Base-by-base conservation (phyloP, 2,888 invertebrate species). In the Lithophane semibrunnea region DNA sequence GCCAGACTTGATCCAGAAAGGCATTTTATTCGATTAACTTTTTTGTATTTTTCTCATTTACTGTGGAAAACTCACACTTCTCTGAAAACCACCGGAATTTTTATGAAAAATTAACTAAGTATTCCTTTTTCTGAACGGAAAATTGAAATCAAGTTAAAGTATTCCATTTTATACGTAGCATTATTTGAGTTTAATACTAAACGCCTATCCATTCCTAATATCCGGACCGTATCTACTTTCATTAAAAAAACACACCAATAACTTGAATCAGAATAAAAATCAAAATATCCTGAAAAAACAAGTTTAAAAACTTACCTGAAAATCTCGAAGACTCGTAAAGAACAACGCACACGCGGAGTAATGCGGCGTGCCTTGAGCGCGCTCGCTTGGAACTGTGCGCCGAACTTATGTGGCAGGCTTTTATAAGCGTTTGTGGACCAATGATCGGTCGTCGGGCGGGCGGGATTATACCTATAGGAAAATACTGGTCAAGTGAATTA, bases 281-380 rank as follows among this genome's bases (percentile, higher is more conserved):
- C 47, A 42, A 10, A 4, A 42, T 1, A 21, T 18, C 52, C 65
- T 58, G 64, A 74, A 78, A 82, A 66, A 65, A 42, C 2, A 64
- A 80, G 12, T 82, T 85, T 63, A 2, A 8, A 69, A 88, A 88
- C 88, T 88, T 87, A 88, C 88, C 86, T 88, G 86, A 67, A 75
- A 58, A n/a, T 70, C 68, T 56, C 76, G 77, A 63, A 71, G 76
- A 65, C 66, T 78, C 76, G 84, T 87, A 88, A 88, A 74, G 77
- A 60, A 66, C 12, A 67, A 68, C 72, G 77, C 73, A 88, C 83
- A 82, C 88, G 75, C 82, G 65, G 63, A 18, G 76, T 42, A 56
- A 80, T 65, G 88, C 84, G 83, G 84, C 83, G 75, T 80, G 75
- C 80, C 69, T 75, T n/a, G 0, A 77, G 84, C 87, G 60, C 78